Conservation (phyloP, 1,140 invertebrate species). For the Aradophagus sp. region DNA sequence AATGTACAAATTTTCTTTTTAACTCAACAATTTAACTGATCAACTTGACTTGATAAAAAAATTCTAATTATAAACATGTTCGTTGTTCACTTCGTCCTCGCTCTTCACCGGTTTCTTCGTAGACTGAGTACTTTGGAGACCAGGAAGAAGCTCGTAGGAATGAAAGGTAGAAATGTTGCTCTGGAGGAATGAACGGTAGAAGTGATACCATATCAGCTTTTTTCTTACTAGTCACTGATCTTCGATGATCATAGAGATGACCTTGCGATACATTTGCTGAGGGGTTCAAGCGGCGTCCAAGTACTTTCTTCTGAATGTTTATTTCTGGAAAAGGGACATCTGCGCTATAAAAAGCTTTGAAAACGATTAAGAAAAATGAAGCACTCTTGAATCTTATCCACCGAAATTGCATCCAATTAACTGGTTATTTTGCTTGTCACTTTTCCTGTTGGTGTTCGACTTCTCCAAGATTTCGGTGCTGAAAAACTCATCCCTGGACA, state of each 20-base stretch:
- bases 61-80: too few species aligned
- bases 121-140: neutral
- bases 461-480: neutral
- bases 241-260: constrained; percentile 2
- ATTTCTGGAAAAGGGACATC: neutral
- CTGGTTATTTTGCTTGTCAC: neutral
- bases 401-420: neutral
- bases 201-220: constrained; percentile 2
- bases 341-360: neutral
- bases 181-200: neutral
- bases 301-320: neutral
- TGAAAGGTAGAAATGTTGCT: too few species aligned
- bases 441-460: neutral
- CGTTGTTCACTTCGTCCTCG: too few species aligned
- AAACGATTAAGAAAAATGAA: neutral
- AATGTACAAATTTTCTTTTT: too few species aligned
- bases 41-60: too few species aligned
- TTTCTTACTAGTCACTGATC: neutral
- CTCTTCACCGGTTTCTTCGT: neutral
- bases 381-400: neutral
- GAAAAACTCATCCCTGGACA: neutral
- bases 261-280: neutral
- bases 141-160: neutral
- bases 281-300: neutral
- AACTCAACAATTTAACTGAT: too few species aligned